Evolutionary conservation across 2,113 vertebrate species (phyloP).

Genomic region (Ifrita kowaldi): DNA sequence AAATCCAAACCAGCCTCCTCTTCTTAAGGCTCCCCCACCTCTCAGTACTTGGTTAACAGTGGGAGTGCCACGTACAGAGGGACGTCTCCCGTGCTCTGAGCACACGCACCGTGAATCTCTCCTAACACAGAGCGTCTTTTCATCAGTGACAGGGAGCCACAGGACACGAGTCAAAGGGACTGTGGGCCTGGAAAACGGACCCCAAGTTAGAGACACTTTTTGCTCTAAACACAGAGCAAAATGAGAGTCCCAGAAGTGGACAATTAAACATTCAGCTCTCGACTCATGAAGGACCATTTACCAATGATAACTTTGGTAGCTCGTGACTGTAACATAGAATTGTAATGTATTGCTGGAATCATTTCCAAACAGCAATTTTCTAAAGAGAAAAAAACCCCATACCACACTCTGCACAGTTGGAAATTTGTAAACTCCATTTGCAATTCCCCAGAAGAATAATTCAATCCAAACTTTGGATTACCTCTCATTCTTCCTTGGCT

Average conservation of each 20-base stretch:
- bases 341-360: not conserved
- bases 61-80: not conserved
- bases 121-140: fast-evolving
- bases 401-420: not conserved
- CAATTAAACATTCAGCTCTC: not conserved
- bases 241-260: not conserved
- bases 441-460: conserved; percentile 17
- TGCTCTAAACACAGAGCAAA: not conserved
- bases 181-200: not conserved
- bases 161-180: not conserved
- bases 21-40: not conserved
- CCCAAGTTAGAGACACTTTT: not conserved
- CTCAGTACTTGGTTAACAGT: not conserved
- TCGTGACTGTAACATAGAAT: not conserved
- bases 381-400: not conserved
- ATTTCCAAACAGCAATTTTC: not conserved
- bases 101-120: fast-evolving
- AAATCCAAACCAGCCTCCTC: not conserved
- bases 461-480: conserved; percentile 25
- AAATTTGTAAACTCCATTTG: conserved; percentile 11
- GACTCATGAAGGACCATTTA: not conserved
- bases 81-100: not conserved
- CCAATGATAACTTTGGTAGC: not conserved
- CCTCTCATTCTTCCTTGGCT: conserved; percentile 9
- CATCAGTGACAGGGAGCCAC: not conserved